Base-by-base conservation (phyloP, 1,140 invertebrate genomes). In the Brachystomella parvula region DNA sequence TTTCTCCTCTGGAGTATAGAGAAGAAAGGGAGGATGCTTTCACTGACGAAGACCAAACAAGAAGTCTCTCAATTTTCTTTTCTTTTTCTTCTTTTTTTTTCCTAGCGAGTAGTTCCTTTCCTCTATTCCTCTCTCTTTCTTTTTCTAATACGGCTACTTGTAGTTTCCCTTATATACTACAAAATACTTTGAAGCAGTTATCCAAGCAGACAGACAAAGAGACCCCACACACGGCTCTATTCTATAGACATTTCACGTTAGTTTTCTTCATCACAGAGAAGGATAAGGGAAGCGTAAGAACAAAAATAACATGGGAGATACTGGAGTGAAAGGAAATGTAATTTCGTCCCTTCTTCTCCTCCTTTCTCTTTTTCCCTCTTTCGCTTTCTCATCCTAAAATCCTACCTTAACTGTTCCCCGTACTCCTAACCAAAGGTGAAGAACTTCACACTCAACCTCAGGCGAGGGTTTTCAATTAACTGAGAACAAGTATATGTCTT, bases 111-210 rank as follows among this genome's bases (percentile, higher is more conserved):
- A 59, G 29, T 59, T 59, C 57, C 17, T 26, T 29, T 9, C 28
- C 6, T n/a, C n/a, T n/a, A n/a, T n/a, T n/a, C 28, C 6, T 29
- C 57, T 19, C 29, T 59, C 57, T 29, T 26, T 28, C 57, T 26
- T 59, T 59, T 59, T 29, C 35, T 39, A 59, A 59, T 59, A 30
- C 57, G 19, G 35, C 35, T 19, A 39, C 35, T 39, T 39, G 6
- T 39, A 39, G 6, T 39, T 39, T 19, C n/a, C n/a, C n/a, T n/a
- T n/a, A n/a, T n/a, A n/a, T n/a, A n/a, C 35, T 39, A 39, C 35
- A 39, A 39, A 39, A 39, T 39, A 39, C 6, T 39, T 39, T 39
- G 6, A 19, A 39, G 35, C 35, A 39, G 35, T 39, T 39, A 39
- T 6, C 19, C 35, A 39, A 39, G 35, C 35, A 39, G n/a, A n/a